Base-by-base conservation (phyloP, 2,888 invertebrate genomes). In the Drosophila atripex region DNA sequence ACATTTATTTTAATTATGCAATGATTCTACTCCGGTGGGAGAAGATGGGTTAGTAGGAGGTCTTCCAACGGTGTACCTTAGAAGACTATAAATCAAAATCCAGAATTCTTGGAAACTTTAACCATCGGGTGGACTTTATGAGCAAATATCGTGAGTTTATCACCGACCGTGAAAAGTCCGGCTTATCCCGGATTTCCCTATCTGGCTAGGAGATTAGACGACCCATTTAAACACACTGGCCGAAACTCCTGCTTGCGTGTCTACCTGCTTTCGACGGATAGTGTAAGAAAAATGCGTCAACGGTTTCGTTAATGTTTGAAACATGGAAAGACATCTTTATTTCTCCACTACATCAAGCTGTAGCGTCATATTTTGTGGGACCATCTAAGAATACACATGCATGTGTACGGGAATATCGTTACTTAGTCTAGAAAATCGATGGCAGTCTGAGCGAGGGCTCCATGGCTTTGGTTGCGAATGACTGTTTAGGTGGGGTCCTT, bases 291-390 rank as follows among this genome's bases (percentile, higher is more conserved):
- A 14, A n/a, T 5, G 4, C 4, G 12, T 11, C 32, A 32, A 32
- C 4, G 28, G 16, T 16, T 16, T 3, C 2, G 14, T 70, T 54
- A 59, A 77, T 88, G 84, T 86, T 84, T 84, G 21, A 60, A 88
- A 84, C 84, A 87, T 86, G 86, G 80, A 77, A 85, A 85, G 88
- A 88, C 82, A 71, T 47, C 25, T 63, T 71, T 59, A 72, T 71
- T 72, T 72, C 64, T 75, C 51, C 55, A 51, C 46, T 65, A 64
- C 16, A 64, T 63, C 59, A 78, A 47, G 56, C 54, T 57, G 14
- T 43, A 14, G 41, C 18, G 49, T 30, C 43, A 16, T 16, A 46
- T 11, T 23, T 12, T 5, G 21, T 16, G 47, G 12, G 23, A 30
- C 66, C 50, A 45, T 69, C 12, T 61, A 45, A 53, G 61, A 45